Base-by-base conservation (phyloP, 2,113 vertebrate species). In the Leuciscus idus region DNA sequence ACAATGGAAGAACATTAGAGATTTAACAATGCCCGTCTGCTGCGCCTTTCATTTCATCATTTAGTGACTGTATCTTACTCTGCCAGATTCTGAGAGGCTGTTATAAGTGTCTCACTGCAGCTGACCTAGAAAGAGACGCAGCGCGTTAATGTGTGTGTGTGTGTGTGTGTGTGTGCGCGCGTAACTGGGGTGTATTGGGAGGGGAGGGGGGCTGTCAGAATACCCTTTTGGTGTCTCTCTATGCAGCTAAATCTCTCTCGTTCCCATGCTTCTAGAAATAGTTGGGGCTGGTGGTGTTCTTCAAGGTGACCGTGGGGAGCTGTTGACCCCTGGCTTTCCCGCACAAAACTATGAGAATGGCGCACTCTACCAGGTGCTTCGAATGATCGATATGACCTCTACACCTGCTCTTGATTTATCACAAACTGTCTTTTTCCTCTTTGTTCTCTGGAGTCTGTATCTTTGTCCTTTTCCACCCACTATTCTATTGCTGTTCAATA, bases 251-350 rank as follows among this genome's bases (percentile, higher is more conserved):
- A 43, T 46, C 46, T 62, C 82, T 87, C 68, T 77, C 70, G 80
- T 66, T 74, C 17, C 46, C 83, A 70, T 17, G 36, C 57, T 52
- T 76, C 85, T 88, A 96, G 95, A 94, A 92, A 93, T 96, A 91
- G 88, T 91, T 0, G 94, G 93, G 83, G 93, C 93, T 19, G 95
- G 94, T 86, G 95, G 95, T 74, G 74, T 89, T 90, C 90, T 96
- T 78, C 92, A 95, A 84, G 94, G 93, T 91, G 94, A 95, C 88
- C 89, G 23, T 28, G 95, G 94, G 85, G 89, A 91, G 86, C 85
- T 95, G 85, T 91, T 91, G 90, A 95, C 93, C 84, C 94, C 94
- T 1, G 89, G 91, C 77, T 95, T 91, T 82, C 91, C 93, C 0
- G 85, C 83, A 46, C 87, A 91, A 86, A 92, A 92, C 90, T 95